Conservation (phyloP, 2,797 vertebrate genomes). For the Cuniculus paca region DNA sequence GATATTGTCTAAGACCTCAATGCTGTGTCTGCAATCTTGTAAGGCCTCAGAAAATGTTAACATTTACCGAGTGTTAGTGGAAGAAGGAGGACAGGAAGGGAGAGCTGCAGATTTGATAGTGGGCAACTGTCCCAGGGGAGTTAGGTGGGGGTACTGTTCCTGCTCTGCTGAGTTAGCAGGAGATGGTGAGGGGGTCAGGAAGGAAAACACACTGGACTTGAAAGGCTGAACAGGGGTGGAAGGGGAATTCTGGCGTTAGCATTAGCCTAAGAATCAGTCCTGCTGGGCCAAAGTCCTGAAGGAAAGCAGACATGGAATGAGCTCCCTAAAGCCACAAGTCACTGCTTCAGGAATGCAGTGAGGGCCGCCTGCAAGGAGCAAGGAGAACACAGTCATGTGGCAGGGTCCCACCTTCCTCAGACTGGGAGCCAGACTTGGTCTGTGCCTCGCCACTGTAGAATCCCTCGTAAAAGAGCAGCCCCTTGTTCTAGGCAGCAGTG, state of each 20-base stretch:
- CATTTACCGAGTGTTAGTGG: neutral
- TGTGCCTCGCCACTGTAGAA: neutral
- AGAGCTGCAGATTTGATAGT: neutral
- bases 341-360: neutral
- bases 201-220: neutral
- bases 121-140: neutral
- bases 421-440: neutral
- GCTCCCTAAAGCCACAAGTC: neutral
- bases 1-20: neutral
- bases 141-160: neutral
- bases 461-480: neutral
- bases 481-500: neutral
- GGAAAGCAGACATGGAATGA: neutral
- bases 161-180: neutral
- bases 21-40: neutral
- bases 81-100: neutral
- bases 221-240: neutral
- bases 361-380: neutral
- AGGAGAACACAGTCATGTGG: neutral
- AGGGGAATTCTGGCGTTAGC: conserved; percentile 61
- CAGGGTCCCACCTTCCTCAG: neutral
- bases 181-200: neutral
- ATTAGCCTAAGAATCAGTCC: neutral
- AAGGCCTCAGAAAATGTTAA: neutral
- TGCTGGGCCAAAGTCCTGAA: neutral